Base-by-base conservation (phyloP, 2,113 vertebrate genomes). In the Scalopus aquaticus region DNA sequence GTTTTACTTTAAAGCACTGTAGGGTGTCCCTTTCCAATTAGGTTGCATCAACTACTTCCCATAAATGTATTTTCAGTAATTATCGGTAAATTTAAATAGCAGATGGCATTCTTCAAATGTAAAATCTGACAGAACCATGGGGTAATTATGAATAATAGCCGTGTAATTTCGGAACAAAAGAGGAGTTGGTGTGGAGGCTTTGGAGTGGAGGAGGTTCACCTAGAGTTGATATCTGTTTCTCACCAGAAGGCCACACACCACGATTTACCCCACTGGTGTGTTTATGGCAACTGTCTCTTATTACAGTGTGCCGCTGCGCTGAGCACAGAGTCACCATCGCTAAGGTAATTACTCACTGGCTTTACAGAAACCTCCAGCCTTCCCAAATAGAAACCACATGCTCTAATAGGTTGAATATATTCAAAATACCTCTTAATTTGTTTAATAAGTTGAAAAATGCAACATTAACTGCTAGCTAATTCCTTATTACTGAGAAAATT, bases 331-430 rank as follows among this genome's bases (percentile, higher is more conserved):
- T 98, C 98, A 98, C 98, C 98, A 98, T 97, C 87, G 94, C 98
- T 46, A 95, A 97, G 98, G 98, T 98, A 98, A 99, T 99, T 98
- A 98, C 98, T 98, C 97, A 97, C 98, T 98, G 97, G 98, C 97
- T 98, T 98, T 83, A 7, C 97, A 98, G 96, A 97, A 98, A 98
- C 97, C 97, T 98, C 98, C 98, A 99, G 98, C 98, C 98, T 99
- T 97, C 97, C 98, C 98, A 99, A 99, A 99, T 99, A 98, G 99
- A 99, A 99, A 99, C 99, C 99, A 99, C 99, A 99, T 99, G 99
- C 98, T 98, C 97, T 97, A 98, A 98, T 98, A 98, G 98, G 96
- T 97, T 72, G 96, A 95, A 94, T 84, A 80, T 97, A 97, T 98
- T 98, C 98, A 97, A 98, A 98, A 98, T 98, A 98, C 97, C 96